Base-by-base conservation (phyloP, 2,113 vertebrate genomes). In the Neogobius melanostomus region DNA sequence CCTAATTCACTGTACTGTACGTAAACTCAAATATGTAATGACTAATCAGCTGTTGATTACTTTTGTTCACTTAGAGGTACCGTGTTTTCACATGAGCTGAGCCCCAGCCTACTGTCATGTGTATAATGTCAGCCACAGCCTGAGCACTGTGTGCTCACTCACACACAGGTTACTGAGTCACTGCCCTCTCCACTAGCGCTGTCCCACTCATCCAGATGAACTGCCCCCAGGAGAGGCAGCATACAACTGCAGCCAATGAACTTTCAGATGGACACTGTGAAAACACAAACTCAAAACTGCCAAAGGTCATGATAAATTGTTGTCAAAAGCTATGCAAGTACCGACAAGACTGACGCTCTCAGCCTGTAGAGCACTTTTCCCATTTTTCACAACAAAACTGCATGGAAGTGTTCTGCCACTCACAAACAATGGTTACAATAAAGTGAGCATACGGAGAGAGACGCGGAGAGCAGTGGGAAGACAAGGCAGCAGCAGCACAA, bases 401-500 rank as follows among this genome's bases (percentile, higher is more conserved):
- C 88, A 87, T 91, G 91, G 85, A 93, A 89, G 79, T 82, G 88
- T 92, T 92, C 90, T 86, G 88, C 81, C 84, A 80, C 74, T 90
- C 60, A 14, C 8, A 81, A 93, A 84, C 50, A 81, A 84, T 85
- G 51, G 21, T 16, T 79, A 72, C 64, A 88, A 72, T 89, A 66
- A 89, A 92, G 89, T 87, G 89, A 87, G 89, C 64, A 84, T 28
- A 70, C 17, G 66, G 54, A 82, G 62, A 74, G 52, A 43, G 62
- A 67, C 84, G 82, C 28, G 91, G 88, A 72, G 88, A 85, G 89
- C 47, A 53, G 63, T 53, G 62, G 68, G 56, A 68, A 87, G 79
- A 82, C 69, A 82, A 82, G 71, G 83, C 80, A 83, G 76, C 79
- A 76, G 91, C 91, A 93, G 93, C 93, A 93, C 94, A 94, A 94